A percentile compares a stretch with the other conserved stretches of the same genome.
phyloP scores from a whole-genome alignment of 1,140 invertebrate genomes.

The Coboldia fuscipes region DNA sequence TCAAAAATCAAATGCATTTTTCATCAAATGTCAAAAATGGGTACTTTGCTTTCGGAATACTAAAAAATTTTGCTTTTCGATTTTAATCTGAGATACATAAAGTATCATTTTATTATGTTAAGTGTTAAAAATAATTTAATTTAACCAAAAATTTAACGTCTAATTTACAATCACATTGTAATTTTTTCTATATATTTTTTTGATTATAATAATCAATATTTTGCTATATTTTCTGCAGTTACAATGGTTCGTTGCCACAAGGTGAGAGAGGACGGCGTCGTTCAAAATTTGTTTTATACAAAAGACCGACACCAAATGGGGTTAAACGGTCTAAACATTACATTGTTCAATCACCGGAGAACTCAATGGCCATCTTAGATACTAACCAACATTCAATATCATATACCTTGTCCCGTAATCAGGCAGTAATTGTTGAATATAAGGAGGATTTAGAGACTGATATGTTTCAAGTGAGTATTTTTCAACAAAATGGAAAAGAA shows the following conservation, averaged over 20 bases:
- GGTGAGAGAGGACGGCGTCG: constrained; percentile 78
- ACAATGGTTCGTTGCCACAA: constrained; percentile 84
- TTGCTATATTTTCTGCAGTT: constrained; percentile 34
- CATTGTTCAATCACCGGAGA: constrained; percentile 77
- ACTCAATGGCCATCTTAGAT: constrained; percentile 78
- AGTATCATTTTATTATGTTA: too few species aligned
- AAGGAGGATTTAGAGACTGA: constrained; percentile 84
- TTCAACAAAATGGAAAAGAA: too few species aligned
- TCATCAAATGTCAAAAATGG: too few species aligned
- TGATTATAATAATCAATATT: background rate
- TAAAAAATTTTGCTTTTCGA: too few species aligned
- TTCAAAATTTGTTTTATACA: constrained; percentile 83
- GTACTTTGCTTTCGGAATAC: too few species aligned
- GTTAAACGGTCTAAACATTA: constrained; percentile 90
- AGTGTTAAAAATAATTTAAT: too few species aligned
- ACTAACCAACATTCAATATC: constrained; percentile 85
- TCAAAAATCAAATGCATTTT: too few species aligned
- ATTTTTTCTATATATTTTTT: background rate
- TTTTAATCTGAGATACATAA: too few species aligned
- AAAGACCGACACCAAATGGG: constrained; percentile 67
- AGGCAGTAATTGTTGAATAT: constrained; percentile 96
- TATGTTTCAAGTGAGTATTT: constrained; percentile 93
- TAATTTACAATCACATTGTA: too few species aligned
- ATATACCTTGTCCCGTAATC: constrained; percentile 86
- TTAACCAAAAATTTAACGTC: too few species aligned